These are phyloP conservation scores for Nomada ruficornis DNA, from an alignment of 2,888 invertebrate genomes.

Conservation along the genomic window DNA sequence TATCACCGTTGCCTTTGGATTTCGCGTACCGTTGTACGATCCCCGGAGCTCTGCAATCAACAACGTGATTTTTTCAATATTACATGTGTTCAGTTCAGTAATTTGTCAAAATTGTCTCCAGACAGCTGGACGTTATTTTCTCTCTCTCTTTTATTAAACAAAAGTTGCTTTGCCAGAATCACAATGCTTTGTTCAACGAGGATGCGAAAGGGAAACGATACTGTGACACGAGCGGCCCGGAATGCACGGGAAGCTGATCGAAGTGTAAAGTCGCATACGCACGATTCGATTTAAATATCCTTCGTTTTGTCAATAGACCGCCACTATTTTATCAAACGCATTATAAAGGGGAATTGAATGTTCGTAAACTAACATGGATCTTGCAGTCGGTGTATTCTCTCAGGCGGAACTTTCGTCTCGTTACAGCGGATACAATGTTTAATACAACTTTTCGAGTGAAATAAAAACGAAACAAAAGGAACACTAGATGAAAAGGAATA, in stretches of 20 bases:
- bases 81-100: constrained; percentile 22
- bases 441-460: background rate
- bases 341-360: constrained; percentile 60
- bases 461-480: background rate
- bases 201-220: constrained; percentile 15
- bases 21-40: constrained; percentile 11
- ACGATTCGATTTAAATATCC: background rate
- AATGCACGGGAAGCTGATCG: background rate
- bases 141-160: no score
- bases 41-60: constrained; percentile 55
- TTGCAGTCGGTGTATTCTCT: constrained; percentile 33
- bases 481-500: background rate
- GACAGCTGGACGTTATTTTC: background rate
- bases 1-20: background rate
- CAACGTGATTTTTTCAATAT: constrained; percentile 54
- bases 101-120: constrained; percentile 26
- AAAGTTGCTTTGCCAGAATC: background rate
- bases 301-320: constrained; percentile 18
- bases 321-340: constrained; percentile 66
- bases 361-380: constrained; percentile 51
- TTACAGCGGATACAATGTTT: no score
- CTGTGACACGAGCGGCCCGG: no score
- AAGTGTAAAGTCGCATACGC: constrained; percentile 22
- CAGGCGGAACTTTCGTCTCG: background rate
- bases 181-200: background rate